These are phyloP conservation scores for Lasioglossum morio DNA, from an alignment of 2,888 invertebrate species.

Conservation along the genomic window DNA sequence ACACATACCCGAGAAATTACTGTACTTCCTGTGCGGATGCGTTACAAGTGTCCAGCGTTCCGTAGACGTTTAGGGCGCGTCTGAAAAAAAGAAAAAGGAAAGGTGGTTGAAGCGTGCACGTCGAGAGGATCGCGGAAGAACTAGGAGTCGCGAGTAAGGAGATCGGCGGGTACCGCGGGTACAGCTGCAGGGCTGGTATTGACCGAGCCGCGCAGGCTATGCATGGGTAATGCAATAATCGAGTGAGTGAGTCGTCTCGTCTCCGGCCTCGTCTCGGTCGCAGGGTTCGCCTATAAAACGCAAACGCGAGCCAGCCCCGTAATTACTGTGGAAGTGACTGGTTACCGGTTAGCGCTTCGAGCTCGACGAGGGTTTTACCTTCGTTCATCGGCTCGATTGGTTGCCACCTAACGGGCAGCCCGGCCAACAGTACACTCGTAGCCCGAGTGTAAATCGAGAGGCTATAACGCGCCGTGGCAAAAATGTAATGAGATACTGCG, in stretches of 20 bases:
- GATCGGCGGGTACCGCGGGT: neutral
- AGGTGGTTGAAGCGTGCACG: neutral
- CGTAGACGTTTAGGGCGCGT: neutral
- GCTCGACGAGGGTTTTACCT: constrained; percentile 53
- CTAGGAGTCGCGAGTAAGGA: constrained; percentile 1
- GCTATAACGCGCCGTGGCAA: constrained; percentile 74
- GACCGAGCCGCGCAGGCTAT: constrained; percentile 67
- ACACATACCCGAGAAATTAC: neutral
- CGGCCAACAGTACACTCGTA: constrained; percentile 15
- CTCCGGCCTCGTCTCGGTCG: constrained; percentile 66
- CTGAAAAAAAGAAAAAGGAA: neutral
- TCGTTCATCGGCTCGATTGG: constrained; percentile 74
- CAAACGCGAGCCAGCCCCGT: constrained; percentile 77
- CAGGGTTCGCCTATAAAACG: constrained; percentile 79
- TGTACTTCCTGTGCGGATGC: neutral
- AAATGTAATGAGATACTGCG: constrained; percentile 74
- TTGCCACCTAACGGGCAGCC: constrained; percentile 69
- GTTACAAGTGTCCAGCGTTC: neutral
- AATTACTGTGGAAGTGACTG: constrained; percentile 78
- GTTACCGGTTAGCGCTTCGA: constrained; percentile 75
- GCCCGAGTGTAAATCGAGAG: constrained; percentile 76
- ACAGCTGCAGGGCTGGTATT: constrained; percentile 48
- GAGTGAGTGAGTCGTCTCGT: constrained; percentile 79
- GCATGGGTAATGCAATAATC: constrained; percentile 82
- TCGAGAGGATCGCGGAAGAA: constrained; percentile 1